A percentile compares a stretch with the other conserved stretches of the same genome.
Evolutionary conservation across 2,113 vertebrate genomes (phyloP).

Genomic region (Antechinus flavipes): DNA sequence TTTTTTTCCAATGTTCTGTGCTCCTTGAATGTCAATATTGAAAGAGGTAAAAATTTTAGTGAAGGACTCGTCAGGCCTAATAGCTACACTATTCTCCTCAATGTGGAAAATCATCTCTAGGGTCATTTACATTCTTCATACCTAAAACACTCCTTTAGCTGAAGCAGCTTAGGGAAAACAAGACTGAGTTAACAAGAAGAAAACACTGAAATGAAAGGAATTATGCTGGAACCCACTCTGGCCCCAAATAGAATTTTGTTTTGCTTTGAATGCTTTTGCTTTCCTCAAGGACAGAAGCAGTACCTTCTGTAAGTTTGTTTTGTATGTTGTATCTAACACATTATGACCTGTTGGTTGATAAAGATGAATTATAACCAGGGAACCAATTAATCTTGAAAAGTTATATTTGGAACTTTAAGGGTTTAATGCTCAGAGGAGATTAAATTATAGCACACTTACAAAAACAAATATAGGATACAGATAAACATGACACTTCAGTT

Average conservation of each 20-base stretch:
- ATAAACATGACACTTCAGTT: neutral
- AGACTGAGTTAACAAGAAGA: neutral
- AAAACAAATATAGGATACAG: neutral
- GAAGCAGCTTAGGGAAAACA: conserved; percentile 31
- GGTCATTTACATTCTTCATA: conserved; percentile 51
- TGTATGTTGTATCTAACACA: neutral
- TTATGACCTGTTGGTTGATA: neutral
- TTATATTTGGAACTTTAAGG: neutral
- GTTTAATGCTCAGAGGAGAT: neutral
- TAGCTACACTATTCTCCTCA: neutral
- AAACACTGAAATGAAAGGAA: conserved; percentile 35
- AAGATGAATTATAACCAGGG: neutral
- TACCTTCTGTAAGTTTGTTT: neutral
- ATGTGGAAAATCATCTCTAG: conserved; percentile 21
- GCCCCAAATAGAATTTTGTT: neutral
- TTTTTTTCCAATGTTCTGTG: neutral
- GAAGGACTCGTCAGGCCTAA: conserved; percentile 19
- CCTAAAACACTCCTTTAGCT: conserved; percentile 41
- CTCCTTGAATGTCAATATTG: neutral
- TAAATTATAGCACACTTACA: neutral
- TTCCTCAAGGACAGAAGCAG: neutral
- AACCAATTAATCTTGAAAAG: neutral
- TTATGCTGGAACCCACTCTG: neutral
- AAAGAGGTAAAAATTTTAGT: neutral
- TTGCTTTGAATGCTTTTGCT: conserved; percentile 12